A percentile compares a stretch with the other conserved stretches of the same genome.
Evolutionary conservation across 2,797 vertebrate species (phyloP).

Genomic region (Menidia menidia): DNA sequence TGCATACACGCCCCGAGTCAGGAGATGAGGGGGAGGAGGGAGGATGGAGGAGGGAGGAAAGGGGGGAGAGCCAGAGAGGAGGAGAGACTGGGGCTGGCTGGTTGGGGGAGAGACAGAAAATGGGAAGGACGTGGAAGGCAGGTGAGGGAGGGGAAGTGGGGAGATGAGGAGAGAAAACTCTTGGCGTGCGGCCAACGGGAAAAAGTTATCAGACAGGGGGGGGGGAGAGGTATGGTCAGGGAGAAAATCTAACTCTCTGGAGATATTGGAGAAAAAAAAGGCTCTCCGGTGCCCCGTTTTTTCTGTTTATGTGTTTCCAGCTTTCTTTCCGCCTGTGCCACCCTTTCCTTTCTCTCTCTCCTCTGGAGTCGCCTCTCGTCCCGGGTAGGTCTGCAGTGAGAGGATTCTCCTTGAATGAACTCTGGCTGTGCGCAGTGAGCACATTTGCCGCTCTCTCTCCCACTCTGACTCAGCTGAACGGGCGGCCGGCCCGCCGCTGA

Average conservation of each 20-base stretch:
- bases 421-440: conserved; percentile 75
- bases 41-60: conserved; percentile 22
- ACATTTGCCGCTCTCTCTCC: conserved; percentile 45
- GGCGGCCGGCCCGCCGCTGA: conserved; percentile 51
- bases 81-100: conserved; percentile 27
- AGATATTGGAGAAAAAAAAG: conserved; percentile 41
- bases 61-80: conserved; percentile 19
- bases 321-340: conserved; percentile 32
- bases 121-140: conserved; percentile 34
- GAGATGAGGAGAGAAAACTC: conserved; percentile 22
- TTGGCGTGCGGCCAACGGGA: conserved; percentile 68
- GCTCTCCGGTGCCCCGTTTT: conserved; percentile 27
- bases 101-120: conserved; percentile 39
- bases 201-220: conserved; percentile 78
- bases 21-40: conserved; percentile 52
- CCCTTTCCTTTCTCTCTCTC: conserved; percentile 23
- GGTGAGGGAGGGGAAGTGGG: conserved; percentile 42
- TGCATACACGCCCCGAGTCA: conserved; percentile 73
- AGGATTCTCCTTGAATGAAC: conserved; percentile 82
- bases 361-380: conserved; percentile 43
- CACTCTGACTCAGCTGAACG: conserved; percentile 69
- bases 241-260: conserved; percentile 39
- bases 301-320: conserved; percentile 22
- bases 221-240: conserved; percentile 41
- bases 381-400: conserved; percentile 69